These are phyloP conservation scores for Limnodromus scolopaceus DNA, from an alignment of 2,797 vertebrate species.

Conservation along the genomic window DNA sequence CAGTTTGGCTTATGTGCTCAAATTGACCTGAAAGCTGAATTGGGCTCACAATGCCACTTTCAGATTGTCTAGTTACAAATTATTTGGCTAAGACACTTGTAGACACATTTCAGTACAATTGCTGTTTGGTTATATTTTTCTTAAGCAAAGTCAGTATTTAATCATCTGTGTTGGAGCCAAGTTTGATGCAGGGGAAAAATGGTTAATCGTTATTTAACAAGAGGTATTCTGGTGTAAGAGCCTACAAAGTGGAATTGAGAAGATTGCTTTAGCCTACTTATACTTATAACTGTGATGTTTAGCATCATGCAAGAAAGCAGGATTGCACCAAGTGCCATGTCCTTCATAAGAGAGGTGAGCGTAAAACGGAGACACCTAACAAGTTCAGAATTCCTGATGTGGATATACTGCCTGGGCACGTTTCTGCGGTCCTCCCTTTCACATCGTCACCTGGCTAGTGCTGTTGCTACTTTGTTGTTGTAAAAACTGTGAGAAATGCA, in stretches of 20 bases:
- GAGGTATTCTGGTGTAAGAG: neutral
- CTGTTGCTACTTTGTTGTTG: neutral
- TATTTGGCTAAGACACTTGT: neutral
- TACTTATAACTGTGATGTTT: neutral
- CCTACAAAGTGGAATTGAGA: neutral
- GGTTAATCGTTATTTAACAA: neutral
- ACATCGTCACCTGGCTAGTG: neutral
- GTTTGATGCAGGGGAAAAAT: neutral
- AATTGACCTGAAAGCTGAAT: neutral
- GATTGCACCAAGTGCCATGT: neutral
- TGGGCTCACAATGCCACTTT: neutral
- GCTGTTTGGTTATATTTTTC: neutral
- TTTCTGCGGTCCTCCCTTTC: neutral
- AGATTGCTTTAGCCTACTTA: neutral
- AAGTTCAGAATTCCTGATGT: neutral
- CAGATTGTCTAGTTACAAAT: neutral
- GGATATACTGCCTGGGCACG: neutral
- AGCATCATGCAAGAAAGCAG: neutral
- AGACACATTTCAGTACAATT: neutral
- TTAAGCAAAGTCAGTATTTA: neutral
- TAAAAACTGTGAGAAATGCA: neutral
- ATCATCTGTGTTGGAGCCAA: neutral
- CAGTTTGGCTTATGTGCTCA: neutral
- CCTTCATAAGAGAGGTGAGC: neutral
- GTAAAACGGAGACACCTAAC: neutral